Evolutionary conservation across 2,888 invertebrate genomes (phyloP).

Genomic region (Lordiphosa andalusiaca): DNA sequence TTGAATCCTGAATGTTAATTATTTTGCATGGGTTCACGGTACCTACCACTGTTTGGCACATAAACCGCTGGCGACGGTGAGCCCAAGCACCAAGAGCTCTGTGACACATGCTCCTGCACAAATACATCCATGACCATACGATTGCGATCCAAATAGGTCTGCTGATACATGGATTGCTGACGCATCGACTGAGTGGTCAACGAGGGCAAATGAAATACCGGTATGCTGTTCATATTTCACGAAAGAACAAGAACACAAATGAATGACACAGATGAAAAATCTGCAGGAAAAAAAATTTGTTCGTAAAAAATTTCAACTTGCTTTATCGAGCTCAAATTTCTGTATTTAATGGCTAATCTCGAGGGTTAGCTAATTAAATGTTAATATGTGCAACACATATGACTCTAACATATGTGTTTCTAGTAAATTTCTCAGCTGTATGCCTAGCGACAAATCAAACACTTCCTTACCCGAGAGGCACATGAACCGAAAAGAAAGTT

Average conservation of each 20-base stretch:
- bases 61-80: conserved; percentile 16
- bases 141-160: conserved; percentile 51
- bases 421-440: no score
- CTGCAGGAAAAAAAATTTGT: neutral
- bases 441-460: no score
- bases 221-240: conserved; percentile 39
- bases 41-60: conserved; percentile 15
- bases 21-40: neutral
- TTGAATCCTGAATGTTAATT: neutral
- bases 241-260: no score
- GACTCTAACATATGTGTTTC: no score
- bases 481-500: no score
- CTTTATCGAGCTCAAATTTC: no score
- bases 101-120: conserved; percentile 56
- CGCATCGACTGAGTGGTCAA: conserved; percentile 48
- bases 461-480: no score
- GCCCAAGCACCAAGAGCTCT: conserved; percentile 51
- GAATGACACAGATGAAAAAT: no score
- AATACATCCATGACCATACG: conserved; percentile 48
- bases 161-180: conserved; percentile 58
- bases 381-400: no score
- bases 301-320: neutral
- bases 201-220: conserved; percentile 38
- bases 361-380: no score
- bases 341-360: no score